Conservation (phyloP, 2,797 vertebrate species). For the Ctenosaura bakeri region DNA sequence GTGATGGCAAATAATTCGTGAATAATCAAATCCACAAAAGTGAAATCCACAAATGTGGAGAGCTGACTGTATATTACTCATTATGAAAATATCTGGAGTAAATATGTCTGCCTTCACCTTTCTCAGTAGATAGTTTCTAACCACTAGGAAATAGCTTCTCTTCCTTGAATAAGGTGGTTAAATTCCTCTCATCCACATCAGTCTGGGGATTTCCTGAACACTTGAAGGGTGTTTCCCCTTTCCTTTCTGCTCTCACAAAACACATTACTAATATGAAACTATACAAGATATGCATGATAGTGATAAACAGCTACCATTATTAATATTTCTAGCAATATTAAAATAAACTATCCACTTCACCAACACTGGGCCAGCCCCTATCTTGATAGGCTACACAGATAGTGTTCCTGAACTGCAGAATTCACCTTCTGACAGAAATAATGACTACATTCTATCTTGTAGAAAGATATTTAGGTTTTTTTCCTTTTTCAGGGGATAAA, state of each 20-base stretch:
- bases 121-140: neutral
- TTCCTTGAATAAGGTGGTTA: neutral
- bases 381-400: neutral
- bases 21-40: too few relatives aligned
- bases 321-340: neutral
- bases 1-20: too few relatives aligned
- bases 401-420: neutral
- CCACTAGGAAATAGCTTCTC: neutral
- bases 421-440: neutral
- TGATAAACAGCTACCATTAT: neutral
- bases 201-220: neutral
- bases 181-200: neutral
- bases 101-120: neutral
- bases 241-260: neutral
- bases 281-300: too few relatives aligned
- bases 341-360: neutral
- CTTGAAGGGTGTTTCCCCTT: neutral
- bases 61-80: neutral
- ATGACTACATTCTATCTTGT: neutral
- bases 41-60: too few relatives aligned
- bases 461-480: neutral
- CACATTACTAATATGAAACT: too few relatives aligned
- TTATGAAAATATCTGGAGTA: neutral
- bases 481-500: neutral
- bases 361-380: neutral